A percentile compares a stretch with the other conserved stretches of the same genome.
These are phyloP conservation scores for Speoplatyrhinus poulsoni DNA, from an alignment of 2,113 vertebrate species.

Conservation along the genomic window DNA sequence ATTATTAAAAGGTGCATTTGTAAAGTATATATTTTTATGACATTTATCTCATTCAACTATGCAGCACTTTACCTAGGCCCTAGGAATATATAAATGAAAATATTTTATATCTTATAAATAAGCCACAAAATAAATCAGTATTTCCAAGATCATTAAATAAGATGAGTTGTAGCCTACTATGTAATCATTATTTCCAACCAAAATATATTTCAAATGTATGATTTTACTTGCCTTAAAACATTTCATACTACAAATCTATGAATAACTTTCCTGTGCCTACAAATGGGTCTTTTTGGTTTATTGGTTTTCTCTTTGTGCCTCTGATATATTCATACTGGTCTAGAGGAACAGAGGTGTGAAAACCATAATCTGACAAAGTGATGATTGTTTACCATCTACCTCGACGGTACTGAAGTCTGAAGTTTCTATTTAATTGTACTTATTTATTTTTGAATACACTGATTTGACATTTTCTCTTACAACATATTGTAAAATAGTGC, in stretches of 20 bases:
- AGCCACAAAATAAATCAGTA: not conserved
- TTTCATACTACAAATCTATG: not conserved
- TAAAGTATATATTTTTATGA: not conserved
- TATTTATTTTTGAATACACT: slow-evolving; percentile 32
- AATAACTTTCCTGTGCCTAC: not conserved
- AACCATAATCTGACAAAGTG: slow-evolving; percentile 2
- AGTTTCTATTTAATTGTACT: slow-evolving; percentile 25
- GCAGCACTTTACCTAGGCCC: slow-evolving; percentile 66
- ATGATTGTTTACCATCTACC: slow-evolving; percentile 41
- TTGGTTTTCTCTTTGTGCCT: slow-evolving; percentile 7
- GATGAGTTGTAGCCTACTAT: slow-evolving; percentile 3
- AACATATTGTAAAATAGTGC: slow-evolving; percentile 2
- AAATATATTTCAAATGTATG: slow-evolving; percentile 7
- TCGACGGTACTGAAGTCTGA: slow-evolving; percentile 38
- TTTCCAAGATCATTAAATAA: not conserved
- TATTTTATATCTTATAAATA: not conserved
- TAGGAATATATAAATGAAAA: slow-evolving; percentile 15
- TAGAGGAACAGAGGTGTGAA: slow-evolving; percentile 3
- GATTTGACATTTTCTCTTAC: not conserved
- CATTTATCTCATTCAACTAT: slow-evolving; percentile 43
- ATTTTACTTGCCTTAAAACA: slow-evolving; percentile 44
- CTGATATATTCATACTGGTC: not conserved
- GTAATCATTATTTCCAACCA: not conserved
- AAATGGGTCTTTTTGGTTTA: not conserved
- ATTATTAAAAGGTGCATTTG: slow-evolving; percentile 43